phyloP scores from a whole-genome alignment of 2,113 vertebrate genomes.

The Semnornis frantzii region DNA sequence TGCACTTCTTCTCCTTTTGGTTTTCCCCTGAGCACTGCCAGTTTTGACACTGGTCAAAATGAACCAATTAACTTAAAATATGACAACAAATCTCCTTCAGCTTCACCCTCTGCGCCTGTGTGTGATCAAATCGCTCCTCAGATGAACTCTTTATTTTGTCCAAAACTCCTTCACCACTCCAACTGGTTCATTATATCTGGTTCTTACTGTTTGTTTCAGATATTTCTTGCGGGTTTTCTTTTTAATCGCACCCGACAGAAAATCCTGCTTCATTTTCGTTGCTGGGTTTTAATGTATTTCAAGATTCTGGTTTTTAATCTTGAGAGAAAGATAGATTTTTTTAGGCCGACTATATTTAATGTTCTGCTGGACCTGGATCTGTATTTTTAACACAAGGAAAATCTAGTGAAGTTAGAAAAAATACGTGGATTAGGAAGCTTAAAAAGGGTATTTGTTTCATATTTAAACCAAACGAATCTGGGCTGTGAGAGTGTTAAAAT shows the following conservation, averaged over 20 bases:
- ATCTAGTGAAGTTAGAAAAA: neutral
- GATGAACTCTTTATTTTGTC: neutral
- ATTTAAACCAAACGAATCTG: neutral
- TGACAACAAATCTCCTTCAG: fast-evolving
- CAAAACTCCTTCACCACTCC: neutral
- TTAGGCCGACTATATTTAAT: neutral
- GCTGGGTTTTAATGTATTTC: neutral
- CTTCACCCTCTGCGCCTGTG: neutral
- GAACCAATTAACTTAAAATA: neutral
- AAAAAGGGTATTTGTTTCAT: neutral
- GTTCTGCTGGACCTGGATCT: neutral
- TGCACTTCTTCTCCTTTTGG: neutral
- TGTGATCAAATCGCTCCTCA: neutral
- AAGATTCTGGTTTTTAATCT: neutral
- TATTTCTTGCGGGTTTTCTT: neutral
- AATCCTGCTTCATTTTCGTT: neutral
- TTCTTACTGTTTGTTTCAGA: neutral
- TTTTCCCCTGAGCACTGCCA: neutral
- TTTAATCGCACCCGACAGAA: fast-evolving
- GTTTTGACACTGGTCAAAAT: neutral
- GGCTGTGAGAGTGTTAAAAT: neutral
- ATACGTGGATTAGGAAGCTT: neutral
- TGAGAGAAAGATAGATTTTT: neutral
- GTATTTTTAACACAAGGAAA: neutral
- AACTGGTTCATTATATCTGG: neutral